These are phyloP conservation scores for Callimorpha dominula DNA, from an alignment of 2,888 invertebrate genomes.

Conservation along the genomic window DNA sequence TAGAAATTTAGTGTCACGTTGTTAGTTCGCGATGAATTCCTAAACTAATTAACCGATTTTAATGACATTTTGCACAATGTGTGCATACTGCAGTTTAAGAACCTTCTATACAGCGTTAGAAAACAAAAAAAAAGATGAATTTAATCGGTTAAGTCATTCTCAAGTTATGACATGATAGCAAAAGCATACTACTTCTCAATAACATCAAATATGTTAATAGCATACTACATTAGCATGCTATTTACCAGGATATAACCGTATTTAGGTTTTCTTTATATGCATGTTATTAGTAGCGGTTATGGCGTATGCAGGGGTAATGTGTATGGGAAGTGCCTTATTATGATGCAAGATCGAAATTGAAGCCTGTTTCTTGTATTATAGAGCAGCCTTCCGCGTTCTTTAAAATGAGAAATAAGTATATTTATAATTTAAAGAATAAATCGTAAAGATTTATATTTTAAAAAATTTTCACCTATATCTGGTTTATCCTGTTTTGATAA, in stretches of 20 bases:
- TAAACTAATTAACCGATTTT: too few species aligned
- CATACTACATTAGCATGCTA: too few species aligned
- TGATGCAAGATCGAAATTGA: conserved; percentile 8
- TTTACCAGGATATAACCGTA: neutral
- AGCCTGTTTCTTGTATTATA: conserved; percentile 1
- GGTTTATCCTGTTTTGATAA: neutral
- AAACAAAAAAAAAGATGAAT: too few species aligned
- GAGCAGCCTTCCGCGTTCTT: conserved; percentile 5
- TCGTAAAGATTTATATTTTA: neutral
- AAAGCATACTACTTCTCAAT: too few species aligned
- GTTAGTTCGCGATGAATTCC: too few species aligned
- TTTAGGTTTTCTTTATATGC: neutral
- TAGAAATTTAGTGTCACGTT: too few species aligned
- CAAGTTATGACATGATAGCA: too few species aligned
- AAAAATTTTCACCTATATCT: neutral
- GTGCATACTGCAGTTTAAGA: too few species aligned
- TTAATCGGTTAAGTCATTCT: too few species aligned
- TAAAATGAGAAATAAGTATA: neutral
- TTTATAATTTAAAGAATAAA: neutral
- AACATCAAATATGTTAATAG: too few species aligned
- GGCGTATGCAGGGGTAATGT: conserved; percentile 1
- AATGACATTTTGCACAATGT: too few species aligned
- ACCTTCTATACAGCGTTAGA: too few species aligned
- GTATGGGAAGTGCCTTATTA: conserved; percentile 13
- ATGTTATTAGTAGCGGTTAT: neutral